These are phyloP conservation scores for Rhineura floridana DNA, from an alignment of 2,113 vertebrate species.

Conservation along the genomic window DNA sequence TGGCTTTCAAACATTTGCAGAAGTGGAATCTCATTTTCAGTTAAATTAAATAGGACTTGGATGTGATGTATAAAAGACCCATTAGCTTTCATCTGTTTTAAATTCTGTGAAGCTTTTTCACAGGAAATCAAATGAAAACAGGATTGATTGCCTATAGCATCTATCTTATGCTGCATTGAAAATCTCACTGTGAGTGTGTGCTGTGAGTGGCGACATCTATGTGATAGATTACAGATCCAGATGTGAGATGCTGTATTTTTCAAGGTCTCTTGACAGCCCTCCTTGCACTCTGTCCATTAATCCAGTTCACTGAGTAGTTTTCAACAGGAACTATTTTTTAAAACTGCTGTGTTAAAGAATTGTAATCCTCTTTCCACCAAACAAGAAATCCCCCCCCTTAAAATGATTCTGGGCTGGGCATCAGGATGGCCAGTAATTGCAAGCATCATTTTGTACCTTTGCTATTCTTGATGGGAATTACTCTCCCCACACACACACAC, in stretches of 20 bases:
- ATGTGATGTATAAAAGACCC: background rate
- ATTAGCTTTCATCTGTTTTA: slow-evolving; percentile 16
- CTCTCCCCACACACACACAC: too few species aligned
- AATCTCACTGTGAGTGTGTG: slow-evolving; percentile 17
- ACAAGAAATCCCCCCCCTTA: background rate
- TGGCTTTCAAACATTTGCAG: background rate
- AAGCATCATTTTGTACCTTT: slow-evolving; percentile 18
- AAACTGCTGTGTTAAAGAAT: slow-evolving; percentile 30
- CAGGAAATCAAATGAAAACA: background rate
- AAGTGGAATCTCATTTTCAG: background rate
- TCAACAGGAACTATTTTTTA: slow-evolving; percentile 35
- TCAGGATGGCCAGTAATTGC: slow-evolving; percentile 21
- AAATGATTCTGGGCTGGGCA: slow-evolving; percentile 13
- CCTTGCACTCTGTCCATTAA: slow-evolving; percentile 34
- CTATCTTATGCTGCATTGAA: slow-evolving; percentile 13
- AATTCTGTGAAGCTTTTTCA: background rate
- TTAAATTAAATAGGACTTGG: slow-evolving; percentile 17
- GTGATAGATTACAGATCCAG: slow-evolving; percentile 35
- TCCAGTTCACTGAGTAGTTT: slow-evolving; percentile 26
- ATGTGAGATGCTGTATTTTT: slow-evolving; percentile 36
- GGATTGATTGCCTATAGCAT: slow-evolving; percentile 27
- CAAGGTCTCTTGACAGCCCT: slow-evolving; percentile 40
- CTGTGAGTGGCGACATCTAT: slow-evolving; percentile 15
- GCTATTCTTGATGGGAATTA: background rate
- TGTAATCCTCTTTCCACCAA: slow-evolving; percentile 27